Conservation (phyloP, 2,797 vertebrate species). For the Podarcis siculus region DNA sequence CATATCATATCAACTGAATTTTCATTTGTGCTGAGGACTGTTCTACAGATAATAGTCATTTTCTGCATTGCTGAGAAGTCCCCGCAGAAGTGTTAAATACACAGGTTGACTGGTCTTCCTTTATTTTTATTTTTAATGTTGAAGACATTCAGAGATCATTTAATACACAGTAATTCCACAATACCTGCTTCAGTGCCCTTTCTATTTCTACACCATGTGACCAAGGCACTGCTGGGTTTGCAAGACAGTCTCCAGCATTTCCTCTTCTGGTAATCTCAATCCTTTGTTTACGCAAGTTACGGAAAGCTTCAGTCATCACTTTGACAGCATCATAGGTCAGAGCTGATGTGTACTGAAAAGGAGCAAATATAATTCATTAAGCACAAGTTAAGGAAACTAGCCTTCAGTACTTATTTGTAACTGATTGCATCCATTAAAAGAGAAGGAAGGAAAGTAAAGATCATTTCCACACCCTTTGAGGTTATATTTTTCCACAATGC, state of each 20-base stretch:
- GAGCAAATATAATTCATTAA: constrained; percentile 51
- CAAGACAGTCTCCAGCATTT: constrained; percentile 95
- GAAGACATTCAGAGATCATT: constrained; percentile 29
- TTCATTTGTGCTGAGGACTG: background rate
- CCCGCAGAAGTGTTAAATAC: constrained; percentile 9
- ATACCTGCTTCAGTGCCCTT: constrained; percentile 95
- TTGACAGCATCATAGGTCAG: constrained; percentile 97
- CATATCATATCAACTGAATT: background rate
- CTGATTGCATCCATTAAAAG: background rate
- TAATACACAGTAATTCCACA: constrained; percentile 32
- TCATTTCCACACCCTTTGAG: background rate
- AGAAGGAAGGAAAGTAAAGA: background rate
- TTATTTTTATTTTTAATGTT: background rate
- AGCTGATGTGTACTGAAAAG: constrained; percentile 93
- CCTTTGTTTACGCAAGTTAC: constrained; percentile 93
- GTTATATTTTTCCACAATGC: background rate
- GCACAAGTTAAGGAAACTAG: background rate
- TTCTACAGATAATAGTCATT: background rate
- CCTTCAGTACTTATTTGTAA: background rate
- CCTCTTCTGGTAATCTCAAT: constrained; percentile 95
- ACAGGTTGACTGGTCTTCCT: background rate
- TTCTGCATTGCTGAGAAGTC: background rate
- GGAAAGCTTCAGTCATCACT: constrained; percentile 98
- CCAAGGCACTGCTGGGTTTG: constrained; percentile 98
- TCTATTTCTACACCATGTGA: constrained; percentile 98